These are phyloP conservation scores for Rhabdophis nuchalis DNA, from an alignment of 2,797 vertebrate genomes.

Conservation along the genomic window DNA sequence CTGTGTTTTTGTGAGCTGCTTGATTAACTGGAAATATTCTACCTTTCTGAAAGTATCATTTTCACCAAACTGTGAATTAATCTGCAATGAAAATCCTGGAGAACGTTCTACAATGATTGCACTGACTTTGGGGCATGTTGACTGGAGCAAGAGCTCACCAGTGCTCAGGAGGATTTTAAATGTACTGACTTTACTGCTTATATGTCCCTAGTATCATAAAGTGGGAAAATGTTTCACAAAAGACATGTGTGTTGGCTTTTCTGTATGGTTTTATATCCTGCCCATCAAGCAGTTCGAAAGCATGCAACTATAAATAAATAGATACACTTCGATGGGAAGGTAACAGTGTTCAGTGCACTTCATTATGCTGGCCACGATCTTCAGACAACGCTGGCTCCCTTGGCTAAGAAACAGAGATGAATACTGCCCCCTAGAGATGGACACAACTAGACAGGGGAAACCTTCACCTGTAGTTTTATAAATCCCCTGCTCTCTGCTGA, in stretches of 20 bases:
- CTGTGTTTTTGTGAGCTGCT: not conserved
- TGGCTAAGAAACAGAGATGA: not conserved
- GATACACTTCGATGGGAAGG: not conserved
- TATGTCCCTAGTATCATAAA: not conserved
- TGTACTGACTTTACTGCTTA: not conserved
- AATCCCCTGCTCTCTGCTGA: not conserved
- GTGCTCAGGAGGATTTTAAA: not conserved
- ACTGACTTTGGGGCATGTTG: not conserved
- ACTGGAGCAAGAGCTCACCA: not conserved
- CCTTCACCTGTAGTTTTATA: not conserved
- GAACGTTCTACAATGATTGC: not conserved
- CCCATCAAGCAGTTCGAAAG: not conserved
- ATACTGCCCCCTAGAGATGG: not conserved
- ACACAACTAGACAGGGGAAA: not conserved
- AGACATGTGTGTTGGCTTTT: not conserved
- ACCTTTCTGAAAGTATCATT: not conserved
- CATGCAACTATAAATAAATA: not conserved
- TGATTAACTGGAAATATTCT: not conserved
- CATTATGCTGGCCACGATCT: not conserved
- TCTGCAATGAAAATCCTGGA: not conserved
- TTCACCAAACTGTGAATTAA: not conserved
- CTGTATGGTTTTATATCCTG: not conserved
- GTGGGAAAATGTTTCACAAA: not conserved
- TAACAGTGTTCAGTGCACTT: not conserved
- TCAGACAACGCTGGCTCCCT: not conserved